phyloP scores from a whole-genome alignment of 2,888 invertebrate genomes.

The Resseliella maxima region DNA sequence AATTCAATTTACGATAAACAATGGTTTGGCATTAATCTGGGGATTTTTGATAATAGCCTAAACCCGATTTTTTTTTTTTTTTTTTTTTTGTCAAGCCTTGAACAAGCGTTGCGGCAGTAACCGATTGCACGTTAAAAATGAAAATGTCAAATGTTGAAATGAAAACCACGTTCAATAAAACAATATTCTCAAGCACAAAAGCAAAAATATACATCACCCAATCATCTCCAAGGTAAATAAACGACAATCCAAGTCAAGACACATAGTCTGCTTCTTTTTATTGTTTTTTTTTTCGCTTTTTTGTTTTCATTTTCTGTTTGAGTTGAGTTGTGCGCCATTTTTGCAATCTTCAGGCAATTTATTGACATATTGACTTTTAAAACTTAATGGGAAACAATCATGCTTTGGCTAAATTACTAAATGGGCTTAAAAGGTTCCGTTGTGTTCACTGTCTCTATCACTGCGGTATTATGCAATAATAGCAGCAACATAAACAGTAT shows the following conservation, averaged over 20 bases:
- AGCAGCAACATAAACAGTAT: not conserved
- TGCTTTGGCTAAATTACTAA: not conserved
- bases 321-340: not conserved
- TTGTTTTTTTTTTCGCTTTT: too few species aligned
- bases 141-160: not conserved
- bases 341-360: slow-evolving; percentile 4
- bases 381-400: slow-evolving; percentile 1
- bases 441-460: not conserved
- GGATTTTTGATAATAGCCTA: not conserved
- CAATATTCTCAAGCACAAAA: not conserved
- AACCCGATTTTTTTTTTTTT: too few species aligned
- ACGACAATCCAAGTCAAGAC: too few species aligned
- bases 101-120: not conserved
- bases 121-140: not conserved
- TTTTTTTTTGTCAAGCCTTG: slow-evolving; percentile 31
- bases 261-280: too few species aligned
- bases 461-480: not conserved
- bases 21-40: not conserved
- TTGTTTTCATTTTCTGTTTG: too few species aligned
- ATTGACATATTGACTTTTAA: slow-evolving; percentile 46
- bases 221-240: not conserved
- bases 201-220: not conserved
- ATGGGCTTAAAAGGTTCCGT: slow-evolving; percentile 27
- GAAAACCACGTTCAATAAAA: not conserved
- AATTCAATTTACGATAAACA: slow-evolving; percentile 16